Evolutionary conservation across 2,888 invertebrate genomes (phyloP).

Genomic region (Polymixis flavicincta): DNA sequence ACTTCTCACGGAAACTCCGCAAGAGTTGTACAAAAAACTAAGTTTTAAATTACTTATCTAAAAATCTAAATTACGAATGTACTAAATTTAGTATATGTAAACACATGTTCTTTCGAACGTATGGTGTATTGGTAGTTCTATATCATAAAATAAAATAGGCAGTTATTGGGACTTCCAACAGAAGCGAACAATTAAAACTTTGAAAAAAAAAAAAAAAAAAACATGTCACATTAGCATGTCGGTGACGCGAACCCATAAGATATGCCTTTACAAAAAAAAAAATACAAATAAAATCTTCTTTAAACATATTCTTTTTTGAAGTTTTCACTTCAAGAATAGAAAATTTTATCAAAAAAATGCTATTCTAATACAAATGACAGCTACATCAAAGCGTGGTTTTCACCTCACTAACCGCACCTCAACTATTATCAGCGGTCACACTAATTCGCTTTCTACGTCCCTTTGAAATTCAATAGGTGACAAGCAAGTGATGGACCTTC

Average conservation of each 20-base stretch:
- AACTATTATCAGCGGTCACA: slow-evolving; percentile 63
- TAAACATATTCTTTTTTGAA: no score
- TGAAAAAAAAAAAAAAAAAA: no score
- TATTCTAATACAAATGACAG: neutral
- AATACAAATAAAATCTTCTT: no score
- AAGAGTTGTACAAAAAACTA: neutral
- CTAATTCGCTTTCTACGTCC: slow-evolving; percentile 71
- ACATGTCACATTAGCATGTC: no score
- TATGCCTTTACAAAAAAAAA: no score
- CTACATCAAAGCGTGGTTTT: slow-evolving; percentile 16
- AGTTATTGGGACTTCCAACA: no score
- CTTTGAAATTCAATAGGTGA: slow-evolving; percentile 75
- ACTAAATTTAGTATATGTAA: neutral
- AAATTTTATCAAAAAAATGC: neutral
- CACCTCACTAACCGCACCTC: slow-evolving; percentile 36
- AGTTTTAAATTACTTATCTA: neutral
- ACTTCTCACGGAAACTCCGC: neutral
- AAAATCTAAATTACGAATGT: neutral
- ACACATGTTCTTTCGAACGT: neutral
- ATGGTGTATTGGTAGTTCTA: neutral
- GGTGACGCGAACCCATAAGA: no score
- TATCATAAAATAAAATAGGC: no score
- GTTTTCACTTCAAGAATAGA: neutral
- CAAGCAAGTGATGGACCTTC: slow-evolving; percentile 70
- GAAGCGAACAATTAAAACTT: no score